phyloP scores from a whole-genome alignment of 1,140 invertebrate genomes.

The Lepidurus arcticus region DNA sequence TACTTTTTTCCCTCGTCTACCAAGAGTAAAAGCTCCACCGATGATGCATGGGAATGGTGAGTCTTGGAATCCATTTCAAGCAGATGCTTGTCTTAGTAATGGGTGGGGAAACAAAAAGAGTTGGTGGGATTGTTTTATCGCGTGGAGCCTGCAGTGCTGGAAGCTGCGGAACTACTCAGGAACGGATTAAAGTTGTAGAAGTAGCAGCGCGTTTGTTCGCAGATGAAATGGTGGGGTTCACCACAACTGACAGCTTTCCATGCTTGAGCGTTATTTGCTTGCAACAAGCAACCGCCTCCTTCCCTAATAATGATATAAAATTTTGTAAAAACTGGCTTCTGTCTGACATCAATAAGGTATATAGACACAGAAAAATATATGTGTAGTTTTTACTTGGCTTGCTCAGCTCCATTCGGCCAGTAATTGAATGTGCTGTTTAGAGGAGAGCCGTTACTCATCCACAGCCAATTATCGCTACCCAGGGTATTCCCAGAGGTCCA shows the following conservation, averaged over 20 bases:
- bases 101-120: neutral
- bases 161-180: conserved; percentile 61
- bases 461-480: conserved; percentile 77
- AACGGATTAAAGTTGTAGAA: conserved; percentile 84
- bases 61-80: neutral
- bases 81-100: neutral
- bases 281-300: conserved; percentile 64
- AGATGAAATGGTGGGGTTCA: conserved; percentile 78
- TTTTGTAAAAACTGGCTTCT: neutral
- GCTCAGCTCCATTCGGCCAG: conserved; percentile 37
- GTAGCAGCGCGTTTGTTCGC: conserved; percentile 80
- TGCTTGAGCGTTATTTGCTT: conserved; percentile 59
- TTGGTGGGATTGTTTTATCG: conserved; percentile 26
- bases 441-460: conserved; percentile 80
- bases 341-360: neutral
- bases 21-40: neutral
- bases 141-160: conserved; percentile 3
- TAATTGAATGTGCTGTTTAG: conserved; percentile 81
- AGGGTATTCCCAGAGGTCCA: conserved; percentile 83
- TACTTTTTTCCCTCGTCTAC: neutral
- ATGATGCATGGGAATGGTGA: conserved; percentile 3
- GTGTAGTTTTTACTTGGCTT: conserved; percentile 32
- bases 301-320: neutral
- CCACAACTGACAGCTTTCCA: conserved; percentile 76
- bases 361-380: conserved; percentile 27